Conservation (phyloP, 2,888 invertebrate genomes). For the Galeopsomyia nigrocyanea region DNA sequence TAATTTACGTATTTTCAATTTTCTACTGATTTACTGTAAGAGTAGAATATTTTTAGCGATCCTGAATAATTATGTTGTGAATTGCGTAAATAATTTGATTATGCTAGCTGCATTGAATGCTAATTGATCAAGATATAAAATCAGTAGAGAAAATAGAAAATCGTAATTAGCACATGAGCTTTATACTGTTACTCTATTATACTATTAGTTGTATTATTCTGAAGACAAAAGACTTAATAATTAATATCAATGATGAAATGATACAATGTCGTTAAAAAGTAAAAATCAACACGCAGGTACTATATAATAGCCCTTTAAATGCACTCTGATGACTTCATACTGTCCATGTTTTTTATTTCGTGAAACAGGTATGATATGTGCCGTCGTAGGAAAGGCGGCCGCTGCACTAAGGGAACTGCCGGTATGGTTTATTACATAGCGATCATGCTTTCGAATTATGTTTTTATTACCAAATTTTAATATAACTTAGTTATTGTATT, state of each 20-base stretch:
- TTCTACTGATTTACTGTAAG: conserved; percentile 22
- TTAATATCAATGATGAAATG: conserved; percentile 28
- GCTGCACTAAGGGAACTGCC: conserved; percentile 98
- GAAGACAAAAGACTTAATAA: conserved; percentile 31
- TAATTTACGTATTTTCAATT: neutral
- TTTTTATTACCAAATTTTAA: conserved; percentile 2
- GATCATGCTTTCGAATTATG: conserved; percentile 46
- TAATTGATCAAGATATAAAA: neutral
- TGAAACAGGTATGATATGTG: conserved; percentile 96
- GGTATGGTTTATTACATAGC: conserved; percentile 79
- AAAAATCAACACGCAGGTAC: conserved; percentile 43
- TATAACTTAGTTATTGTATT: conserved; percentile 9
- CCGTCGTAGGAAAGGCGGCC: conserved; percentile 95
- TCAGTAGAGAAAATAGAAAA: conserved; percentile 26
- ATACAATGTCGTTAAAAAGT: conserved; percentile 17
- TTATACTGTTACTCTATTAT: conserved; percentile 39
- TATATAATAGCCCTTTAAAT: conserved; percentile 38
- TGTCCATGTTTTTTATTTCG: conserved; percentile 65
- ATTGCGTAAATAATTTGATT: neutral
- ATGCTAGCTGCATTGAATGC: too few species aligned
- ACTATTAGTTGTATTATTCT: conserved; percentile 18
- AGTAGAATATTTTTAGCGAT: too few species aligned
- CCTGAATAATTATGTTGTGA: neutral
- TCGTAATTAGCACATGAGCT: conserved; percentile 40
- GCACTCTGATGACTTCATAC: conserved; percentile 62